Evolutionary conservation across 2,113 vertebrate genomes (phyloP).

Genomic region (Piaya cayana): DNA sequence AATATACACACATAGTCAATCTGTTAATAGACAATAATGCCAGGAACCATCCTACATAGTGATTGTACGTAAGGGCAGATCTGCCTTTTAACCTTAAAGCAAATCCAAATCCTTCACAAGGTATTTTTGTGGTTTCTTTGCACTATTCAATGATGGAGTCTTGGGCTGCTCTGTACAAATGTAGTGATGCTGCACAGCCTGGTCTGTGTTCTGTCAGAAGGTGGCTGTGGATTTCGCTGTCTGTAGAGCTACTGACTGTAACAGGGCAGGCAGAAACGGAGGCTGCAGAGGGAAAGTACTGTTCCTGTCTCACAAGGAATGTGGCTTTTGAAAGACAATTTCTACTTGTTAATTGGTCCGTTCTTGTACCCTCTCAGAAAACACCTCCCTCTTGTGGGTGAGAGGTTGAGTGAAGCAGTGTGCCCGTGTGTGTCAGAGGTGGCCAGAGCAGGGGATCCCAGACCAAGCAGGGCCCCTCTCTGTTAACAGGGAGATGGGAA

Average conservation of each 20-base stretch:
- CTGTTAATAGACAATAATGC: background rate
- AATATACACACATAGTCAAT: slow-evolving; percentile 21
- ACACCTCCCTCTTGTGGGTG: rapidly evolving
- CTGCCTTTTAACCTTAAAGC: background rate
- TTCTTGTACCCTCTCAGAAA: background rate
- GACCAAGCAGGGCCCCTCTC: background rate
- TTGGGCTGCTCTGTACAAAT: rapidly evolving
- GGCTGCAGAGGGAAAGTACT: background rate
- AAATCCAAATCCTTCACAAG: background rate
- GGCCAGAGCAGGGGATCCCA: too few species aligned
- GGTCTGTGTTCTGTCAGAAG: rapidly evolving
- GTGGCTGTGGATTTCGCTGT: background rate
- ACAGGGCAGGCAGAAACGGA: background rate
- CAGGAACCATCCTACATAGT: background rate
- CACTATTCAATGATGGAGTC: background rate
- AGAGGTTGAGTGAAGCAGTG: background rate
- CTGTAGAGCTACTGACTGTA: background rate
- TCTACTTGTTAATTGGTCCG: background rate
- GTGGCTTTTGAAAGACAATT: background rate
- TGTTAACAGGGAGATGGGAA: background rate
- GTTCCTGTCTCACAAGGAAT: background rate
- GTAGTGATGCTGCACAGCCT: background rate
- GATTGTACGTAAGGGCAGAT: background rate
- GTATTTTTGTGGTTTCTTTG: background rate
- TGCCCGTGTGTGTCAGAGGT: background rate